Base-by-base conservation (phyloP, 2,113 vertebrate species). In the Rhinolophus sinicus region DNA sequence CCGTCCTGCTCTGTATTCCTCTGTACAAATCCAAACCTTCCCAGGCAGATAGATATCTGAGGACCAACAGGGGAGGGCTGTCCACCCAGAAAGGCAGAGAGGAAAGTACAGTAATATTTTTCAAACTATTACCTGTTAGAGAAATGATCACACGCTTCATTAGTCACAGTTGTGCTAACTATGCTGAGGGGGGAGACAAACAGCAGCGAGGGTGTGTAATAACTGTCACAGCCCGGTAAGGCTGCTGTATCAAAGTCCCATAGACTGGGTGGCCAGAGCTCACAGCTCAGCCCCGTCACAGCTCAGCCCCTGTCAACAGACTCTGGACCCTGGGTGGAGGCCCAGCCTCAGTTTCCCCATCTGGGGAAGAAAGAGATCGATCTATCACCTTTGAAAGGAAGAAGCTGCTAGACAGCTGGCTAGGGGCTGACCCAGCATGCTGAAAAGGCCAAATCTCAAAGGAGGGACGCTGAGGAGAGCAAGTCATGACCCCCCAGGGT, bases 401-500 rank as follows among this genome's bases (percentile, higher is more conserved):
- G 10, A 30, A 28, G 18, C 35, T 50, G 47, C 47, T 13, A 4
- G 52, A 21, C 15, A 5, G 69, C 0, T 40, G 6, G 52, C 33
- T 56, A 12, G 85, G 24, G 47, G 4, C 26, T 56, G 82, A 26
- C 28, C 16, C 3, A 11, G 54, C 11, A 2, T 6, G 14, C 62
- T n/a, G 73, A 16, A 56, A 6, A 38, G 72, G 50, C n/a, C 0
- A 6, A 13, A 22, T 16, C 76, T 50, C 28, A 1, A 22, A 44
- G 64, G 18, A 54, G 76, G 50, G 64, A 1, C 2, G 15, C 47
- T 6, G 0, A 38, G 18, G 13, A 84, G n/a, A 38, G 30, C n/a
- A 13, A 54, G 62, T 16, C 2, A 1, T 40, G 56, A 30, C 50
- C 0, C 9, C 72, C n/a, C 38, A 2, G 0, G 1, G 64, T 8